A percentile compares a stretch with the other conserved stretches of the same genome.
Evolutionary conservation across 1,140 invertebrate genomes (phyloP).

Genomic region (Psix sp.): DNA sequence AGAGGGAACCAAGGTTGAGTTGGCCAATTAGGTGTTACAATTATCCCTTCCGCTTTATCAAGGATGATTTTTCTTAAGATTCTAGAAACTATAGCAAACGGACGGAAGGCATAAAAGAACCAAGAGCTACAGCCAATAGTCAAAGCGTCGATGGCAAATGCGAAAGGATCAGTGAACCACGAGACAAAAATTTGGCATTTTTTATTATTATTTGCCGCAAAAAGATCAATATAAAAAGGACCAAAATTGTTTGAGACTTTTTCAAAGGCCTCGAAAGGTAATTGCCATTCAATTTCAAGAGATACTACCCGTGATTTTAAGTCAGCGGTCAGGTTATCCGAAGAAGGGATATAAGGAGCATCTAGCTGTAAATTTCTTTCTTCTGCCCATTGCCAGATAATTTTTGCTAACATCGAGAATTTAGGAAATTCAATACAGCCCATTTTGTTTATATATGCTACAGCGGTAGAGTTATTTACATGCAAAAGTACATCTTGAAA

Average conservation of each 20-base stretch:
- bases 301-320: constrained; percentile 19
- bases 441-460: constrained; percentile 22
- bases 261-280: neutral
- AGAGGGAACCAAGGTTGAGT: constrained; percentile 27
- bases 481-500: constrained; percentile 19
- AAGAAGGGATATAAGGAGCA: constrained; percentile 24
- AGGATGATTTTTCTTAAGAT: constrained; percentile 16
- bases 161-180: constrained; percentile 9
- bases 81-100: constrained; percentile 14
- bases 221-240: constrained; percentile 11
- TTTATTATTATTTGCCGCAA: constrained; percentile 17
- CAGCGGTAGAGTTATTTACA: constrained; percentile 13
- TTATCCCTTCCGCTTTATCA: constrained; percentile 13
- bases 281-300: constrained; percentile 13
- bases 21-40: constrained; percentile 22
- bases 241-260: constrained; percentile 4
- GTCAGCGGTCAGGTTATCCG: constrained; percentile 7
- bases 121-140: neutral
- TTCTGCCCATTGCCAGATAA: constrained; percentile 34
- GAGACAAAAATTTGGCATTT: constrained; percentile 20
- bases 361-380: neutral
- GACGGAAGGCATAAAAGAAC: constrained; percentile 29
- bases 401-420: constrained; percentile 8
- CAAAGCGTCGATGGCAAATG: neutral
- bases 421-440: constrained; percentile 19